Conservation (phyloP, 2,797 vertebrate species). For the Macrochelys suwanniensis region DNA sequence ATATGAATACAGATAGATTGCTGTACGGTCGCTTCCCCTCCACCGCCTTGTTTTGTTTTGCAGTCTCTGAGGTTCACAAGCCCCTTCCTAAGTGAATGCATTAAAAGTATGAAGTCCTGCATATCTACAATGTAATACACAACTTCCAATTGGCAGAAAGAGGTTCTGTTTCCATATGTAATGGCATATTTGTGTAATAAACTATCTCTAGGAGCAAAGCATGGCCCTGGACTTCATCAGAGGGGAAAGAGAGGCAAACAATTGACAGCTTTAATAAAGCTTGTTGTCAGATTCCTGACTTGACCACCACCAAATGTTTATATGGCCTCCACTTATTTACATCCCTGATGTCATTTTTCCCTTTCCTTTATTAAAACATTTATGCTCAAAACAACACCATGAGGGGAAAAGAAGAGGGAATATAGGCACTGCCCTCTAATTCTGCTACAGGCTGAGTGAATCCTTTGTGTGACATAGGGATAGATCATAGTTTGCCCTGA, state of each 20-base stretch:
- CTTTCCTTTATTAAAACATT: background rate
- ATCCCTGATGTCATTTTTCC: background rate
- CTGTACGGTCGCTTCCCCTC: background rate
- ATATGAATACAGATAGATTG: background rate
- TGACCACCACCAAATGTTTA: background rate
- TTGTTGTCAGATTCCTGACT: background rate
- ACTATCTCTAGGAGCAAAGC: background rate
- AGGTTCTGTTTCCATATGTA: background rate
- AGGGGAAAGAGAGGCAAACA: background rate
- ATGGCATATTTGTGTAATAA: background rate
- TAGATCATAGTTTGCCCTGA: background rate
- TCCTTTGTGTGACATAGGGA: background rate
- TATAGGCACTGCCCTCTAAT: background rate
- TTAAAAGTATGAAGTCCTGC: background rate
- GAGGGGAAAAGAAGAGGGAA: background rate
- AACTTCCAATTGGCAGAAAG: background rate
- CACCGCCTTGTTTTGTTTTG: background rate
- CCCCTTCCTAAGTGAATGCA: background rate
- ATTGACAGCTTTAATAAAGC: background rate
- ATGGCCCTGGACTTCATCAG: background rate
- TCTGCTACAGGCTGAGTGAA: background rate
- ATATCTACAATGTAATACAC: background rate
- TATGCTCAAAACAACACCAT: background rate
- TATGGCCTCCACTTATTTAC: fast-evolving
- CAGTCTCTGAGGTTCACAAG: background rate